Evolutionary conservation across 2,113 vertebrate species (phyloP), one percentile per base, ranked within the genome.

Genomic region (Pimephales promelas): DNA sequence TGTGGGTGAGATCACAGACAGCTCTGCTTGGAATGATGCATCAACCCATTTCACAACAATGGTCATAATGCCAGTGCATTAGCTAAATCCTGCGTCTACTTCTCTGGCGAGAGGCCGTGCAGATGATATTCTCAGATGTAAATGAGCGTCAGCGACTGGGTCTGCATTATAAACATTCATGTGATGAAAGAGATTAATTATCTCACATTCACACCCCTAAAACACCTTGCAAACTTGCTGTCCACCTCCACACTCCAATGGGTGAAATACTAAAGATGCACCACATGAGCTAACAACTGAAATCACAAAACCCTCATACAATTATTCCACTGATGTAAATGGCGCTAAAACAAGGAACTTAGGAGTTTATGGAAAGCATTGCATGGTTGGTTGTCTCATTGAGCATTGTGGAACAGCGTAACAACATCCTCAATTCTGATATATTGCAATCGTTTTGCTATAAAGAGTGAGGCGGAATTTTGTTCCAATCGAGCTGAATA

Each of bases 401-500:
- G 88, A 87, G 73, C 83, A 89, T 88, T 86, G 87, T 86, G 78
- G 52, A 83, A 88, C 85, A 81, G 72, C 14, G 49, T 71, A 40
- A 64, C 86, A 61, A 10, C 72, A 84, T 49, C 76, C 85, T 87
- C 84, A 75, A 74, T 82, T 78, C 71, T 70, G 57, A 78, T 88
- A 86, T 83, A 88, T 86, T 87, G 88, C 82, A 86, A 91, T 89
- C 85, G 81, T 87, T 87, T 89, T 66, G 86, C 88, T 88, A 85
- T 85, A 86, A 86, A 89, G 86, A 88, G 85, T 85, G 83, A 86
- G 73, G 87, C 87, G 88, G 84, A 84, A 88, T 89, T 40, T 79
- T 78, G 78, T 22, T 74, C 64, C 64, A 89, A 90, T 90, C 76
- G 85, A 81, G 85, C 86, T 40, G 79, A 89, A 91, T 86, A 85